Evolutionary conservation across 1,140 invertebrate genomes (phyloP).

Genomic region (Leucophenga varia): DNA sequence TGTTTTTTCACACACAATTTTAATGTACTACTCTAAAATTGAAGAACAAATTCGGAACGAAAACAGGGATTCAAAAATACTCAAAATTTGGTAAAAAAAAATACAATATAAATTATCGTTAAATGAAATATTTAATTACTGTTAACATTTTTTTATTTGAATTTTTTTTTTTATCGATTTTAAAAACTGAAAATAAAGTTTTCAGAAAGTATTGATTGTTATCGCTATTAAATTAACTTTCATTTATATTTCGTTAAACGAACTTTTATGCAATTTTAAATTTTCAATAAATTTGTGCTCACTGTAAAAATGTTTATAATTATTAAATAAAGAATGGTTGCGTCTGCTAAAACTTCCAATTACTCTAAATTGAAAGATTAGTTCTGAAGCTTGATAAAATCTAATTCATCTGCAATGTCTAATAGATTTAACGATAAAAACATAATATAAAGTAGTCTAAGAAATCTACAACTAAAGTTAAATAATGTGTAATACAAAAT

Average conservation of each 20-base stretch:
- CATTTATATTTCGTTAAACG: too few species aligned
- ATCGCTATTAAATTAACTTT: too few species aligned
- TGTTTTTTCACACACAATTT: slow-evolving; percentile 7
- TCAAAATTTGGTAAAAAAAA: slow-evolving; percentile 14
- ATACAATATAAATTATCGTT: background rate
- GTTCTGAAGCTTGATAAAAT: too few species aligned
- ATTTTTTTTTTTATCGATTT: too few species aligned
- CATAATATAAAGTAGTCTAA: slow-evolving; percentile 29
- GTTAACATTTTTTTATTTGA: too few species aligned
- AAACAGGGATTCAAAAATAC: slow-evolving; percentile 35
- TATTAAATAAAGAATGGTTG: background rate
- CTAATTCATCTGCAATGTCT: background rate
- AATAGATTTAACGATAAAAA: background rate
- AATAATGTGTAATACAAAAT: slow-evolving; percentile 41
- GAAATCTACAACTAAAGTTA: slow-evolving; percentile 20
- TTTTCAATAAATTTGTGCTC: slow-evolving; percentile 7
- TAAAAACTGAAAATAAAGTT: too few species aligned
- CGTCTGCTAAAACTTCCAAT: background rate
- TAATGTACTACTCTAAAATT: slow-evolving; percentile 14
- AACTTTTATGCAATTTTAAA: background rate
- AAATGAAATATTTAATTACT: slow-evolving; percentile 13
- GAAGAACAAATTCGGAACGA: slow-evolving; percentile 44
- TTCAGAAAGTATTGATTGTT: too few species aligned
- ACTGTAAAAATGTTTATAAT: background rate
- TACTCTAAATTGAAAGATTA: background rate